These are phyloP conservation scores for Diachasmimorpha longicaudata DNA, from an alignment of 1,140 invertebrate genomes.

Conservation along the genomic window DNA sequence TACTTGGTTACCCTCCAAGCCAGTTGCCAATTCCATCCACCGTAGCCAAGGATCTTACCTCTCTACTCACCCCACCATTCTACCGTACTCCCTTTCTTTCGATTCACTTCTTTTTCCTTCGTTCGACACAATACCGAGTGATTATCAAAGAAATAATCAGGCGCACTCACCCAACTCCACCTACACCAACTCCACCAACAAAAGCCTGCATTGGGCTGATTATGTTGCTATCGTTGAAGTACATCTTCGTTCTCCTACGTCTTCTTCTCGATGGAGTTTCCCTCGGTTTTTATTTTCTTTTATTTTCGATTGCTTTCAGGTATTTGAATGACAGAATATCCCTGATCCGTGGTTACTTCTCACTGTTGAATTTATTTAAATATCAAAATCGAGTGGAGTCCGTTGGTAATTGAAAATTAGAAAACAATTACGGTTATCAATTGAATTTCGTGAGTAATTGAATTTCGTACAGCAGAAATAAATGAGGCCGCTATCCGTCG, in stretches of 20 bases:
- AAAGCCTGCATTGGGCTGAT: slow-evolving; percentile 51
- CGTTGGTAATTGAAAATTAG: not conserved
- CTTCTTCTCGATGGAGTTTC: not conserved
- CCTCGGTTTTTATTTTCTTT: slow-evolving; percentile 18
- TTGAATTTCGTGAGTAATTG: not conserved
- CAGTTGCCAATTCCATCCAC: slow-evolving; percentile 7
- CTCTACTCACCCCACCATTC: slow-evolving; percentile 17
- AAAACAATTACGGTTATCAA: not conserved
- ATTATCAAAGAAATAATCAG: slow-evolving; percentile 51
- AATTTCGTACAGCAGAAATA: not conserved
- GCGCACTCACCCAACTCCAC: slow-evolving; percentile 45
- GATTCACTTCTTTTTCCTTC: slow-evolving; percentile 25
- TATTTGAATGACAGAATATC: not conserved
- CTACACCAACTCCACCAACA: slow-evolving; percentile 41
- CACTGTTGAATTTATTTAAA: not conserved
- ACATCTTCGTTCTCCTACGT: slow-evolving; percentile 39
- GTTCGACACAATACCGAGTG: slow-evolving; percentile 42
- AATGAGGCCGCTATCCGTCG: not conserved
- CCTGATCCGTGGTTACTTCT: not conserved
- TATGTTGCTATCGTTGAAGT: slow-evolving; percentile 49
- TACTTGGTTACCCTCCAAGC: slow-evolving; percentile 12
- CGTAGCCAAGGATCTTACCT: not conserved
- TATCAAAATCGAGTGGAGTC: not conserved
- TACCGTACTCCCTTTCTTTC: slow-evolving; percentile 10
- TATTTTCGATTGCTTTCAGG: not conserved